Evolutionary conservation across 2,797 vertebrate genomes (phyloP), one percentile per base, ranked within the genome.

Genomic region (Chloroceryle inda): DNA sequence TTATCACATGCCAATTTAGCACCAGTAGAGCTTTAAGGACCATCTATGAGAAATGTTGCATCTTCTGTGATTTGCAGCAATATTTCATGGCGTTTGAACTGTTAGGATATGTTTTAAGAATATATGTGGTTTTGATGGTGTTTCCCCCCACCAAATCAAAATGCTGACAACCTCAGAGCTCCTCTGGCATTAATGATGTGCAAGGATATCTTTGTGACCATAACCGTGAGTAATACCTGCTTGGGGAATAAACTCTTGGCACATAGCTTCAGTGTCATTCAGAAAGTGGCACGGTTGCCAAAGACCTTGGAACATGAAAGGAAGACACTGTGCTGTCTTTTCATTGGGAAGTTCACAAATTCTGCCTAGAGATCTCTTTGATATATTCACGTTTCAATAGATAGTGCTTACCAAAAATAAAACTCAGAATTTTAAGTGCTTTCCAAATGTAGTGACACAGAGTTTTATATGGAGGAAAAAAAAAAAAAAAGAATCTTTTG

Each of bases 371-470:
- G 80, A 95, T 92, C 53, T 13, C 24, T 67, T 61, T 44, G 66
- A 91, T 92, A 72, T 64, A 96, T 94, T 77, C 15, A 40, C 8
- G 92, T 94, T 85, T 97, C 80, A 95, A 64, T 82, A 96, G 23
- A 79, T 27, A 77, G 40, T 49, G n/a, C 42, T 64, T 50, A 55
- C 88, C 89, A 94, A 80, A 95, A 92, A 82, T 92, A 92, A 91
- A 80, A 31, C 61, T 17, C 68, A 77, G 44, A 67, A 76, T 62
- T 71, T 77, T 59, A 83, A 92, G 67, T 68, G n/a, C 92, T 95
- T 83, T 88, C 56, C 67, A 82, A 75, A 49, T 92, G 82, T 69
- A 75, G 89, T 52, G 68, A 88, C 84, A 79, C 10, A 37, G 74
- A 89, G 13, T 52, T 88, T 90, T 63, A 55, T 3, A 13, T 19